phyloP scores from a whole-genome alignment of 1,140 invertebrate genomes.

The Drosophila tsacasi region DNA sequence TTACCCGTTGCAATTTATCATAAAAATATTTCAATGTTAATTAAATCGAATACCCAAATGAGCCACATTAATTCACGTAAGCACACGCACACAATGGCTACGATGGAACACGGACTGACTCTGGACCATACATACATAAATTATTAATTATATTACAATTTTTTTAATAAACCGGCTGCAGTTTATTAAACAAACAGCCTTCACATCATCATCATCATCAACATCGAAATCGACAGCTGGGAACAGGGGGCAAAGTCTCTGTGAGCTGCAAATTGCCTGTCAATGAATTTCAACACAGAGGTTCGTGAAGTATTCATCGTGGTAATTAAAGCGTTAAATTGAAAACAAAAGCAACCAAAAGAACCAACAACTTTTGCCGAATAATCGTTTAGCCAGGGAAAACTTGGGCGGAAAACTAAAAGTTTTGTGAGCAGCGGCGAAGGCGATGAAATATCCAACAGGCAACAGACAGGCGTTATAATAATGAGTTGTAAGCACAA shows the following conservation, averaged over 20 bases:
- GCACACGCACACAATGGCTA: conserved; percentile 9
- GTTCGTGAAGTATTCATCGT: conserved; percentile 50
- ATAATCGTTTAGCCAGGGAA: conserved; percentile 50
- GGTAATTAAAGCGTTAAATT: conserved; percentile 81
- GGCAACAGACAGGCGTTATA: conserved; percentile 53
- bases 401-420: conserved; percentile 55
- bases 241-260: conserved; percentile 4
- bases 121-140: conserved; percentile 51
- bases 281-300: conserved; percentile 66
- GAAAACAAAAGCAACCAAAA: conserved; percentile 64
- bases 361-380: conserved; percentile 56
- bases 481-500: conserved; percentile 80
- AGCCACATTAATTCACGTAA: conserved; percentile 29
- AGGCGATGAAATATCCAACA: conserved; percentile 17
- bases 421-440: conserved; percentile 42
- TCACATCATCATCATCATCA: conserved; percentile 2
- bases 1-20: conserved; percentile 31
- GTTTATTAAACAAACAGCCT: conserved; percentile 70
- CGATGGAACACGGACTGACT: not conserved
- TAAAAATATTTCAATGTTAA: conserved; percentile 71
- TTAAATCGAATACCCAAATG: conserved; percentile 72
- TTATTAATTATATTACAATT: conserved; percentile 73
- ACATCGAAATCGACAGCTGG: not conserved
- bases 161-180: conserved; percentile 66
- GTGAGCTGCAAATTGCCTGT: conserved; percentile 35